These are phyloP conservation scores for Stegodyphus dumicola DNA, from an alignment of 1,140 invertebrate species.

Conservation along the genomic window DNA sequence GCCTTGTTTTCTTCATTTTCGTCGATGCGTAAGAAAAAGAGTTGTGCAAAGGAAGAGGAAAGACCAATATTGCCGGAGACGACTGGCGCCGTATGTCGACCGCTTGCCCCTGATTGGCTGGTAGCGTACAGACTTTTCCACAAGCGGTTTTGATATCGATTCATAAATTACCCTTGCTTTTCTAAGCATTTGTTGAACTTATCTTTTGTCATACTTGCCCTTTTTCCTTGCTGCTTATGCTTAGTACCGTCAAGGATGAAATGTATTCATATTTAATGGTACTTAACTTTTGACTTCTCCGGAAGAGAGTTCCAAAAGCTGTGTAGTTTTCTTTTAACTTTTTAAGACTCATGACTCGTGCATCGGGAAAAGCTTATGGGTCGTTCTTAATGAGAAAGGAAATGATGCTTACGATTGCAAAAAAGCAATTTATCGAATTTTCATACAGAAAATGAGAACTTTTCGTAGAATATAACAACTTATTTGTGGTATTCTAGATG, in stretches of 20 bases:
- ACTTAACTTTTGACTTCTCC: background rate
- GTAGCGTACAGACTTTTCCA: background rate
- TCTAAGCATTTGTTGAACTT: background rate
- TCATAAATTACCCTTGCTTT: conserved; percentile 10
- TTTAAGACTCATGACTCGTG: too few species aligned
- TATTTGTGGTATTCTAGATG: too few species aligned
- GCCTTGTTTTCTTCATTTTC: too few species aligned
- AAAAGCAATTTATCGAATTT: too few species aligned
- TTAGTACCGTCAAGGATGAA: background rate
- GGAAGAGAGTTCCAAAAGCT: too few species aligned
- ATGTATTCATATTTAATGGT: conserved; percentile 3
- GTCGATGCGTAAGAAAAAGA: too few species aligned
- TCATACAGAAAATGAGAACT: too few species aligned
- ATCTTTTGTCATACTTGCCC: background rate
- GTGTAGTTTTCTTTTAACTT: too few species aligned
- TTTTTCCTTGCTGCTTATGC: background rate
- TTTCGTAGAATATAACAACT: too few species aligned
- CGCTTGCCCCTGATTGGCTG: background rate
- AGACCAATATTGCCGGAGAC: background rate
- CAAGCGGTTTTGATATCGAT: background rate
- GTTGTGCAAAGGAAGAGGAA: background rate
- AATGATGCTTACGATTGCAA: too few species aligned
- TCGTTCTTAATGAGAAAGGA: too few species aligned
- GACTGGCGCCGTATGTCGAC: conserved; percentile 3
- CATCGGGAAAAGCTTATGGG: too few species aligned